A percentile compares a stretch with the other conserved stretches of the same genome.
Conservation (phyloP, 2,888 invertebrate genomes). For the Sinelater perroti region DNA sequence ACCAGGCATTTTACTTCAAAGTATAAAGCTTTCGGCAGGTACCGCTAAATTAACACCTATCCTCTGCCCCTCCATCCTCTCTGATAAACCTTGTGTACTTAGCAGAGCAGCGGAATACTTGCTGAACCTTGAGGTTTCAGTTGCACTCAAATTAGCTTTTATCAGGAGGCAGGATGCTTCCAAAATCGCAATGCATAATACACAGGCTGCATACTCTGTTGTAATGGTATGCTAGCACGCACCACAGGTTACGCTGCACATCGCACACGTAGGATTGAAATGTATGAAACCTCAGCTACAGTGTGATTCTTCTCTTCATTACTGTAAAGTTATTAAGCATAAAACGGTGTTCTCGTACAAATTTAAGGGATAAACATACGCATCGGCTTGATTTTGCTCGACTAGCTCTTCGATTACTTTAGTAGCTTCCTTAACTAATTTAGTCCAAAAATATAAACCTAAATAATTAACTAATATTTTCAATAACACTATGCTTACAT, state of each 20-base stretch:
- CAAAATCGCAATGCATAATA: conserved; percentile 95
- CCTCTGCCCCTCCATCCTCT: too few relatives aligned
- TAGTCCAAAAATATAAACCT: conserved; percentile 68
- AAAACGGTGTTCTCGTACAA: neutral
- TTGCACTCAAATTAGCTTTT: conserved; percentile 77
- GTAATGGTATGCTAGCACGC: conserved; percentile 81
- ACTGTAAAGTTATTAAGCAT: neutral
- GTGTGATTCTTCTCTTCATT: conserved; percentile 29
- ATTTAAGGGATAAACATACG: conserved; percentile 68
- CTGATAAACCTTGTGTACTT: conserved; percentile 95
- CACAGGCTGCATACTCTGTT: conserved; percentile 83
- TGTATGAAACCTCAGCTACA: conserved; percentile 45
- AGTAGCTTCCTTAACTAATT: conserved; percentile 80
- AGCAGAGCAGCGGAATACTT: conserved; percentile 87
- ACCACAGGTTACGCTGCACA: too few relatives aligned
- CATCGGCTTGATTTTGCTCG: conserved; percentile 85
- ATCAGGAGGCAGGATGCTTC: conserved; percentile 90
- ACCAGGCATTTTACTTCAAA: too few relatives aligned
- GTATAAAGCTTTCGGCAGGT: too few relatives aligned
- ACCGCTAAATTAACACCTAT: too few relatives aligned
- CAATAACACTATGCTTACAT: conserved; percentile 67
- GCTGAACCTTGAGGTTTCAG: conserved; percentile 89
- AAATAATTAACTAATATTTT: conserved; percentile 21
- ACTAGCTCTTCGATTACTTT: conserved; percentile 88
- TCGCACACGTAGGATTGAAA: too few relatives aligned